Evolutionary conservation across 2,888 invertebrate species (phyloP).

Genomic region (Napeogenes inachia): DNA sequence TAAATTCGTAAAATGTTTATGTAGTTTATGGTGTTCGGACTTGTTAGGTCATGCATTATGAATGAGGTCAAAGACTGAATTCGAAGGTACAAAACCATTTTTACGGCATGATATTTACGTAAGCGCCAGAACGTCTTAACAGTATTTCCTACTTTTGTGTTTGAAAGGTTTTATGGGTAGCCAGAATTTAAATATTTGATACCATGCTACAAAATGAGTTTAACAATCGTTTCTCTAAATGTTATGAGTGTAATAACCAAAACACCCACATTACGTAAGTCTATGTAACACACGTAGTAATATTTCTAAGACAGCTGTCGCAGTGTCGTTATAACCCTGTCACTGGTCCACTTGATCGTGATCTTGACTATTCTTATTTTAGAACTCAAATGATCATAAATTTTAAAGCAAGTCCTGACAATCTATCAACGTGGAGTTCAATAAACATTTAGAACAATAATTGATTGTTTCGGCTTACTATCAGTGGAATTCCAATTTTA

Average conservation of each 20-base stretch:
- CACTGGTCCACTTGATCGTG: slow-evolving; percentile 48
- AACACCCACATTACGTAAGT: not conserved
- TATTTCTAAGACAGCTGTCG: slow-evolving; percentile 24
- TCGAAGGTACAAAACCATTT: slow-evolving; percentile 35
- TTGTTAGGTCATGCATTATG: slow-evolving; percentile 57
- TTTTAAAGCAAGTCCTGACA: not conserved
- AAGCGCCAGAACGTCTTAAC: not conserved
- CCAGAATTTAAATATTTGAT: too few species aligned
- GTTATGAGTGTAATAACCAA: too few species aligned
- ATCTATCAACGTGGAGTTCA: not conserved
- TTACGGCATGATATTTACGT: not conserved
- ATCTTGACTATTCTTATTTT: slow-evolving; percentile 43
- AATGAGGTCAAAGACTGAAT: slow-evolving; percentile 66
- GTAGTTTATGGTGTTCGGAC: slow-evolving; percentile 29
- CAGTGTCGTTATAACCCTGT: slow-evolving; percentile 56
- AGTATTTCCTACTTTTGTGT: not conserved
- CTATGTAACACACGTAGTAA: not conserved
- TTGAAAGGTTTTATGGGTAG: too few species aligned
- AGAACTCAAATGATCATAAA: not conserved
- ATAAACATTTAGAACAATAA: not conserved
- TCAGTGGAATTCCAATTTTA: too few species aligned
- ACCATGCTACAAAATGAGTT: too few species aligned
- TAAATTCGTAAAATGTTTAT: slow-evolving; percentile 19
- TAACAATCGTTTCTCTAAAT: too few species aligned
- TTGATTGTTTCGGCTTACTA: too few species aligned